Percentiles rank a stretch among this genome's conserved stretches.
Evolutionary conservation across 2,888 invertebrate genomes (phyloP).

Genomic region (Yponomeuta plumbellus): DNA sequence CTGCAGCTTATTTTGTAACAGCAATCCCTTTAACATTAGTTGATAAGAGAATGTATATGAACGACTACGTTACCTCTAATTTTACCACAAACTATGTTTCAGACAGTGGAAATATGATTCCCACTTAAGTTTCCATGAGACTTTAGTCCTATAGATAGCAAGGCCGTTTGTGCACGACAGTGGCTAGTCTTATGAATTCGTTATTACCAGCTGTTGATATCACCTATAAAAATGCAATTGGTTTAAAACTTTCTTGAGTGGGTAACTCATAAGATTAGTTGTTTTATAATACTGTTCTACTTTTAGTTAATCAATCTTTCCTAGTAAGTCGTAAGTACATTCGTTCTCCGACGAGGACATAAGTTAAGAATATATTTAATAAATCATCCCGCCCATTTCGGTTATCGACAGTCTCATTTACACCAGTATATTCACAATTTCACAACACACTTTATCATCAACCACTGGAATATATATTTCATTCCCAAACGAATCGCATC

Average conservation of each 20-base stretch:
- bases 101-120: background rate
- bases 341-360: background rate
- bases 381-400: background rate
- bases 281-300: slow-evolving; percentile 1
- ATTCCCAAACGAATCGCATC: background rate
- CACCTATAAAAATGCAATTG: slow-evolving; percentile 3
- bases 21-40: slow-evolving; percentile 2
- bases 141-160: background rate
- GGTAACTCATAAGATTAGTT: no score
- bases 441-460: background rate
- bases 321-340: slow-evolving; percentile 3
- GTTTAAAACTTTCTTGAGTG: background rate
- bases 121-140: background rate
- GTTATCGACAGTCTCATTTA: background rate
- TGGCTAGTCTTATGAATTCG: background rate
- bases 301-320: slow-evolving; percentile 2
- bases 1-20: background rate
- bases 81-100: background rate
- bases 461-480: background rate
- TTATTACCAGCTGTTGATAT: background rate
- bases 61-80: background rate
- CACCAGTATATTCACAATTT: background rate
- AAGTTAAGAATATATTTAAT: background rate
- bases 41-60: background rate
- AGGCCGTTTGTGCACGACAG: background rate